phyloP scores from a whole-genome alignment of 1,140 invertebrate genomes.

The Zaprionus gabonicus region DNA sequence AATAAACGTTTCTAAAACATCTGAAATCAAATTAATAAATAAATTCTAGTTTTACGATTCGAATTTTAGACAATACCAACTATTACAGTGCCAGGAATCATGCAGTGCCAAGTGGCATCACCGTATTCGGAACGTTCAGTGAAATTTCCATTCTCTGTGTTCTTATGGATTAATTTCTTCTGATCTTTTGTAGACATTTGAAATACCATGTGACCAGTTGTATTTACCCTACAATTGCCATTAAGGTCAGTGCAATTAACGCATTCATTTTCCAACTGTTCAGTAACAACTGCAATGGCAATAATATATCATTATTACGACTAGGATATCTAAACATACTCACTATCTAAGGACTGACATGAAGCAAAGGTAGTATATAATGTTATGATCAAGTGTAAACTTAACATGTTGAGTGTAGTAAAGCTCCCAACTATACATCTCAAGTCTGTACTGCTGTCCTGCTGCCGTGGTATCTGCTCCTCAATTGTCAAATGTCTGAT shows the following conservation, averaged over 20 bases:
- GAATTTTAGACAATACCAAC: neutral
- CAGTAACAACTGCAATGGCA: neutral
- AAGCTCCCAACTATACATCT: neutral
- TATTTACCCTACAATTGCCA: neutral
- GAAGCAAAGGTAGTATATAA: neutral
- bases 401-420: neutral
- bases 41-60: neutral
- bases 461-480: neutral
- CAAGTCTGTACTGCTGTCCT: neutral
- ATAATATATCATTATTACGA: neutral
- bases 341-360: neutral
- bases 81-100: neutral
- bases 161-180: neutral
- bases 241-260: neutral
- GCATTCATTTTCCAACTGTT: neutral
- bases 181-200: neutral
- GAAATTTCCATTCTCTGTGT: neutral
- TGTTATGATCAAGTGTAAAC: neutral
- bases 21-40: conserved; percentile 1
- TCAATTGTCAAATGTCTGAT: neutral
- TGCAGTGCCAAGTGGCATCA: neutral
- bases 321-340: neutral
- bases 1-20: conserved; percentile 21
- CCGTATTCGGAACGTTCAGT: neutral
- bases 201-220: neutral